A percentile compares a stretch with the other conserved stretches of the same genome.
Evolutionary conservation across 2,888 invertebrate genomes (phyloP).

Genomic region (Hecatera dysodea): DNA sequence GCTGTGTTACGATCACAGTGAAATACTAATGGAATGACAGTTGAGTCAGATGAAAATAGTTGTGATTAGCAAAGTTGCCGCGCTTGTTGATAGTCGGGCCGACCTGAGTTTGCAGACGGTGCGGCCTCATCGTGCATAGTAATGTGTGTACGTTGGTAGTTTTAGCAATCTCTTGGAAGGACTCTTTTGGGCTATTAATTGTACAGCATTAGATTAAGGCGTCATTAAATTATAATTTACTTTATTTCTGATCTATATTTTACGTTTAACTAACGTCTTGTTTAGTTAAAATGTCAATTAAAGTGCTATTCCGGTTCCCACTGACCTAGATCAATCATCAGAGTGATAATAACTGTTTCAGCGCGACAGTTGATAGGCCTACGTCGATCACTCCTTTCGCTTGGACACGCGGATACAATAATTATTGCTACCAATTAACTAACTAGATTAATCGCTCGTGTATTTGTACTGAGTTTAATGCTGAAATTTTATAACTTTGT

Average conservation of each 20-base stretch:
- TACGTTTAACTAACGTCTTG: constrained; percentile 1
- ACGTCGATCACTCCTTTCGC: constrained; percentile 11
- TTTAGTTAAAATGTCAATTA: constrained; percentile 12
- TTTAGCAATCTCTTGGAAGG: not conserved
- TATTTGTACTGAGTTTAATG: not conserved
- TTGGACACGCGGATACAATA: constrained; percentile 3
- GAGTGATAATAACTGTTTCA: constrained; percentile 4
- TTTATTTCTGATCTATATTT: not conserved
- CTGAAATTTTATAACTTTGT: not conserved
- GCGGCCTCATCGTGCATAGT: not conserved
- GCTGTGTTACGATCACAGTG: not conserved
- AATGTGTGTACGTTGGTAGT: not conserved
- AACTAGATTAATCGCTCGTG: constrained; percentile 4
- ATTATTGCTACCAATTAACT: constrained; percentile 3
- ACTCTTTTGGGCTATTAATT: too few species aligned
- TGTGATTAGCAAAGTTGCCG: constrained; percentile 14
- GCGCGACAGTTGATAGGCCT: not conserved
- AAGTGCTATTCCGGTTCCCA: constrained; percentile 1
- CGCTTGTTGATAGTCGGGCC: constrained; percentile 8
- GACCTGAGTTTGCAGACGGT: not conserved
- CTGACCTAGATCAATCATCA: constrained; percentile 15
- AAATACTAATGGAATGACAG: constrained; percentile 15
- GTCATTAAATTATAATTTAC: too few species aligned
- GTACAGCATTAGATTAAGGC: not conserved
- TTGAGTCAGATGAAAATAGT: constrained; percentile 19